Evolutionary conservation across 64 coral and sea anemone genomes (phyloP).

Genomic region (Platygyra sinensis): DNA sequence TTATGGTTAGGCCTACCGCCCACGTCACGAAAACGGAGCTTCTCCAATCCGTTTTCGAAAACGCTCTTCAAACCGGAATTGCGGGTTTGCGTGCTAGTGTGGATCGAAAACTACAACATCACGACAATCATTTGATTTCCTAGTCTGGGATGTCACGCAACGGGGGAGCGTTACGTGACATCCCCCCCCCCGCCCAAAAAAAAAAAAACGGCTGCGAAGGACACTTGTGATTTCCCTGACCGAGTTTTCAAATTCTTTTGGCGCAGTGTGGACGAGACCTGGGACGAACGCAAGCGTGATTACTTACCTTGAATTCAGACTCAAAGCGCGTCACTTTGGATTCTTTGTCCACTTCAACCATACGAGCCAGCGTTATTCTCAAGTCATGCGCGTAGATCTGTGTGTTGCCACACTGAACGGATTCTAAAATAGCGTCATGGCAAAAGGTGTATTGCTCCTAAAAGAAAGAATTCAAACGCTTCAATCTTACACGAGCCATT

Average conservation of each 20-base stretch:
- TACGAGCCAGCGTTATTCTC: slow-evolving; percentile 78
- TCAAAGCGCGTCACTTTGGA: slow-evolving; percentile 82
- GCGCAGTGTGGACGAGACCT: no score
- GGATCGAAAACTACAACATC: no score
- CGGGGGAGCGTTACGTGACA: no score
- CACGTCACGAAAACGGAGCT: no score
- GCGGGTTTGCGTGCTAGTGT: no score
- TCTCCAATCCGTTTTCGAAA: no score
- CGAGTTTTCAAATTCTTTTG: no score
- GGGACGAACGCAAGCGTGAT: neutral
- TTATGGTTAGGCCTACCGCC: no score
- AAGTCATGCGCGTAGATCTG: slow-evolving; percentile 95
- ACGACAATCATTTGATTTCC: neutral
- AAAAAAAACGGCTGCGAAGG: no score
- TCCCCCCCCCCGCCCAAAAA: no score
- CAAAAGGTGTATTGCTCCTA: slow-evolving; percentile 98
- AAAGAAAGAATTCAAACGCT: neutral
- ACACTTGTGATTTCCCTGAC: no score
- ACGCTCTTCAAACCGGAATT: neutral
- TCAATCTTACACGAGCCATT: neutral
- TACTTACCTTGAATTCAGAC: slow-evolving; percentile 87
- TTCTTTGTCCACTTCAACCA: slow-evolving; percentile 65
- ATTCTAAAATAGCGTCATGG: slow-evolving; percentile 89
- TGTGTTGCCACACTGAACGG: slow-evolving; percentile 96
- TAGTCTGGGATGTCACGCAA: no score